Conservation (phyloP, 2,888 invertebrate species). For the Lasioglossum zephyrum region DNA sequence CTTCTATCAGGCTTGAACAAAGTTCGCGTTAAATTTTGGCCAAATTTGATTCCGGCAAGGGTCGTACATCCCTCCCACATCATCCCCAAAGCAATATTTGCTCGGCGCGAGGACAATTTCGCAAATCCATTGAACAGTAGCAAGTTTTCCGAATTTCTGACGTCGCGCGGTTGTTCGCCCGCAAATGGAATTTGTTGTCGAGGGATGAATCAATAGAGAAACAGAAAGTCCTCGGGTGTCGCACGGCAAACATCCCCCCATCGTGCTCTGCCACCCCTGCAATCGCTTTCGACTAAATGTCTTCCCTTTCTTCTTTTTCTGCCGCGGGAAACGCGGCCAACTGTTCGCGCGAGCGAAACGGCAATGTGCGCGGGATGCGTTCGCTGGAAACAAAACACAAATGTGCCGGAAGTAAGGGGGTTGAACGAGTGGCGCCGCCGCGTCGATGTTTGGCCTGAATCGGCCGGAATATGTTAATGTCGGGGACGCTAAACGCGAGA, state of each 20-base stretch:
- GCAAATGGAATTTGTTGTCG: slow-evolving; percentile 21
- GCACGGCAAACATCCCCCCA: slow-evolving; percentile 35
- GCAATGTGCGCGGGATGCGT: slow-evolving; percentile 68
- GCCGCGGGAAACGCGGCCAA: slow-evolving; percentile 54
- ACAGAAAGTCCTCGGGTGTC: slow-evolving; percentile 12
- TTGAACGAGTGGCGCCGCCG: slow-evolving; percentile 78
- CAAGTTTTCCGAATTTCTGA: neutral
- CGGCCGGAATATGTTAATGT: slow-evolving; percentile 77
- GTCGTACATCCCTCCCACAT: neutral
- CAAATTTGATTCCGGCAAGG: neutral
- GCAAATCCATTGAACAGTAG: neutral
- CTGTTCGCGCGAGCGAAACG: slow-evolving; percentile 53
- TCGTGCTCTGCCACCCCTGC: slow-evolving; percentile 10
- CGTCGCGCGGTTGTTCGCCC: neutral
- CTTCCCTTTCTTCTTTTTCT: slow-evolving; percentile 38
- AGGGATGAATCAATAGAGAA: slow-evolving; percentile 29
- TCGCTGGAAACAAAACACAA: slow-evolving; percentile 81
- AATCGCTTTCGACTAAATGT: slow-evolving; percentile 17
- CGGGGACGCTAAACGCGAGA: slow-evolving; percentile 61
- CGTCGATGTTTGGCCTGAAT: slow-evolving; percentile 75
- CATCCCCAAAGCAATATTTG: neutral
- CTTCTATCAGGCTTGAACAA: neutral
- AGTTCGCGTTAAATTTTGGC: neutral
- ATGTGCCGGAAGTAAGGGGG: slow-evolving; percentile 81
- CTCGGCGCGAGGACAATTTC: neutral